Evolutionary conservation across 2,113 vertebrate species (phyloP).

Genomic region (Eulacestoma nigropectus): DNA sequence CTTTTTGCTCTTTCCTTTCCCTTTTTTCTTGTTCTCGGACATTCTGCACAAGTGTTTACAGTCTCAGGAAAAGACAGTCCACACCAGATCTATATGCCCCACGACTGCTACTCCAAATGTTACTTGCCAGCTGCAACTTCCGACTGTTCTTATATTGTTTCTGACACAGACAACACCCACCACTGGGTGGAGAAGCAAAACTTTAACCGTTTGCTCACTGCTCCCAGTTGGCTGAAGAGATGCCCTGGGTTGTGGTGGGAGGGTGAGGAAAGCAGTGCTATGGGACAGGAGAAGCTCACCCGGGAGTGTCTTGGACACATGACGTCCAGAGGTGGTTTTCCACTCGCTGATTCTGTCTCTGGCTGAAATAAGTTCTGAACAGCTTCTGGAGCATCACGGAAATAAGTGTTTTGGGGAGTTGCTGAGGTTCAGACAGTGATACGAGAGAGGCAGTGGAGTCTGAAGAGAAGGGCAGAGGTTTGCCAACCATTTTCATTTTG

Average conservation of each 20-base stretch:
- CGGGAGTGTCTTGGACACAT: not conserved
- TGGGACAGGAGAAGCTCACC: not conserved
- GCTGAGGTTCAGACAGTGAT: not conserved
- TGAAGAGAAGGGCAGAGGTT: not conserved
- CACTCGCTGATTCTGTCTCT: not conserved
- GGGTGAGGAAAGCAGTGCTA: not conserved
- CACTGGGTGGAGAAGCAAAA: slow-evolving; percentile 66
- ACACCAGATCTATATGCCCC: slow-evolving; percentile 62
- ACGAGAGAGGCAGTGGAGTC: not conserved
- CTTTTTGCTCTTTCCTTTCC: slow-evolving; percentile 75
- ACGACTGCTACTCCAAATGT: slow-evolving; percentile 56
- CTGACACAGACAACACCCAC: slow-evolving; percentile 70
- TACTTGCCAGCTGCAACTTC: slow-evolving; percentile 67
- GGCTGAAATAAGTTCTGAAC: not conserved
- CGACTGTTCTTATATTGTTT: slow-evolving; percentile 70
- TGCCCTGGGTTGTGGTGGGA: not conserved
- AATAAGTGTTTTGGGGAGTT: not conserved
- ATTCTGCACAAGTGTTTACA: slow-evolving; percentile 69
- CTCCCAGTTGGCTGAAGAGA: slow-evolving; percentile 28
- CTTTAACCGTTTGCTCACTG: slow-evolving; percentile 67
- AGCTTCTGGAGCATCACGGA: not conserved
- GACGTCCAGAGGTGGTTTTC: not conserved
- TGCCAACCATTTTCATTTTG: not conserved
- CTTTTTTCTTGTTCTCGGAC: slow-evolving; percentile 74
- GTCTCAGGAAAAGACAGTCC: slow-evolving; percentile 52